Conservation (phyloP, 2,797 vertebrate species). For the Paedocypris micromegethes region DNA sequence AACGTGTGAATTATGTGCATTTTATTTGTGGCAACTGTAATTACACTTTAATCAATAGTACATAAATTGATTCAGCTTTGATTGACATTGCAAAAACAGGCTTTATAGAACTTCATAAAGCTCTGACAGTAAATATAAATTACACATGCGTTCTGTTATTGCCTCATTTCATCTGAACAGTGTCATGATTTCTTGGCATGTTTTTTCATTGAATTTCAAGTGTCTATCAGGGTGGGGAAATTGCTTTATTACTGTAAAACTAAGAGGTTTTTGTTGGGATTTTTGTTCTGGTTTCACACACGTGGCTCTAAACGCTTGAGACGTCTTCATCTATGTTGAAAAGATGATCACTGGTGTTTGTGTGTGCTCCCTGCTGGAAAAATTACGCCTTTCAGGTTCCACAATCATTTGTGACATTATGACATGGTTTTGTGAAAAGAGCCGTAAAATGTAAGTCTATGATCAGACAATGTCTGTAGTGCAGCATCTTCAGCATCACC, state of each 20-base stretch:
- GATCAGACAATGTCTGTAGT: conserved; percentile 7
- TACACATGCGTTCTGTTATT: background rate
- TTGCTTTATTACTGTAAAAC: background rate
- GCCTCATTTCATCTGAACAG: conserved; percentile 7
- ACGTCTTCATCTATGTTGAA: conserved; percentile 15
- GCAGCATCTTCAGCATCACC: background rate
- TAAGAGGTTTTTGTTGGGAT: background rate
- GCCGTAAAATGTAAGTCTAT: conserved; percentile 7
- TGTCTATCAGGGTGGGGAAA: conserved; percentile 14
- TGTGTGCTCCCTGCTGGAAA: background rate
- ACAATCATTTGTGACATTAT: conserved; percentile 27
- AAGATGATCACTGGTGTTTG: background rate
- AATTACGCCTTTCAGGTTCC: conserved; percentile 14
- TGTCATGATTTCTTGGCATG: conserved; percentile 4
- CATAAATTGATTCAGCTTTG: no score
- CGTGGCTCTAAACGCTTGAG: conserved; percentile 14
- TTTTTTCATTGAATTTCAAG: conserved; percentile 11
- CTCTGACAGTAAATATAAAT: conserved; percentile 1
- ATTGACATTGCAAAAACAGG: no score
- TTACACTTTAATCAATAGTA: no score
- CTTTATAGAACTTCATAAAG: background rate
- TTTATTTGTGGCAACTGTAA: no score
- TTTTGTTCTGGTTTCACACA: conserved; percentile 9
- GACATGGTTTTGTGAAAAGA: conserved; percentile 23
- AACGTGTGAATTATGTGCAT: no score